phyloP scores from a whole-genome alignment of 1,140 invertebrate species.

The Chrysomallon squamiferum region DNA sequence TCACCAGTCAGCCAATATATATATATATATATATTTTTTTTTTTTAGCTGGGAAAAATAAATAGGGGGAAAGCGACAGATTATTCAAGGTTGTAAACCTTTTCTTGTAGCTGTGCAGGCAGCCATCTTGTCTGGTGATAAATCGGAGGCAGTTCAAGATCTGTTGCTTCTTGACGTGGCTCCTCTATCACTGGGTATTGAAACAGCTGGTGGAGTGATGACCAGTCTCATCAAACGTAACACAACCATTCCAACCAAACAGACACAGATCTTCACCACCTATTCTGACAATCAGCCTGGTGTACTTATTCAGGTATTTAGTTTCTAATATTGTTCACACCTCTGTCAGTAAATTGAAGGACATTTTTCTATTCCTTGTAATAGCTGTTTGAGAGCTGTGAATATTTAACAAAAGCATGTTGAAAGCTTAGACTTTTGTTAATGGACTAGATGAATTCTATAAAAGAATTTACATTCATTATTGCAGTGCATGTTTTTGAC shows the following conservation, averaged over 20 bases:
- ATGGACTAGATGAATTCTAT: slow-evolving; percentile 72
- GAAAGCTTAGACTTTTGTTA: slow-evolving; percentile 64
- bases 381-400: slow-evolving; percentile 79
- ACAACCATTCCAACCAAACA: slow-evolving; percentile 96
- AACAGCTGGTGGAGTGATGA: slow-evolving; percentile 97
- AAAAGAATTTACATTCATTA: no score
- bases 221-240: slow-evolving; percentile 92
- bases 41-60: no score
- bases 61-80: no score
- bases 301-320: slow-evolving; percentile 72
- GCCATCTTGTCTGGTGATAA: slow-evolving; percentile 92
- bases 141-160: slow-evolving; percentile 88
- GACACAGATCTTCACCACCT: slow-evolving; percentile 95
- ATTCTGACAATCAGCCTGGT: slow-evolving; percentile 95
- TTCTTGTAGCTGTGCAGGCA: slow-evolving; percentile 84
- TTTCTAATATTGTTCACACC: slow-evolving; percentile 86
- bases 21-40: no score
- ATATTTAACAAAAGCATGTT: slow-evolving; percentile 64
- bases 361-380: slow-evolving; percentile 91
- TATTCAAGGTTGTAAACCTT: no score
- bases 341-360: slow-evolving; percentile 88
- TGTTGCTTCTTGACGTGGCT: slow-evolving; percentile 91
- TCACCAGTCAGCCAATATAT: no score
- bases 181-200: slow-evolving; percentile 96
- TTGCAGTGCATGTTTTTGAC: no score